Base-by-base conservation (phyloP, 2,888 invertebrate species). In the Silvanus unidentatus region DNA sequence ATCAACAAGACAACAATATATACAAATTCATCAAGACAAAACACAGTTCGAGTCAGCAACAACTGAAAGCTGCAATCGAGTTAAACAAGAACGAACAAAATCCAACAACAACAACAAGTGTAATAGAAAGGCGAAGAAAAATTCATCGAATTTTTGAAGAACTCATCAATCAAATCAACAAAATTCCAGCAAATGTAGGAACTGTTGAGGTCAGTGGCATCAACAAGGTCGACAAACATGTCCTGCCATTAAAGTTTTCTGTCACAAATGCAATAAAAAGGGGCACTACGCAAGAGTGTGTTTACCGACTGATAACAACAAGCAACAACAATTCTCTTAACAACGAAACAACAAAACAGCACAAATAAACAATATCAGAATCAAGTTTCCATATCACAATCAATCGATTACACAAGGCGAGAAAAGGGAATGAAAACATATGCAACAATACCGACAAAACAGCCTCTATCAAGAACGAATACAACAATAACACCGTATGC, bases 171-270 rank as follows among this genome's bases (percentile, higher is more conserved):
- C 36, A 35, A 35, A 22, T 5, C 11, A 22, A 22, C 22, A 22
- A 10, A 14, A 16, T 14, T 42, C 36, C 4, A 35, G 11, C 35
- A 40, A 8, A 6, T 48, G 48, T 29, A 46, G 36, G 40, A 50
- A 50, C 12, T 50, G 44, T 39, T 48, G 48, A 13, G 39, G 40
- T 13, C 8, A 40, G n/a, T 50, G 48, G 48, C 46, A 50, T 34
- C 37, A 29, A 11, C 30, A 45, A 9, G 48, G 50, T 8, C 39
- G 41, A 13, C 13, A 45, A n/a, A 30, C 42, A 16, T 50, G 50
- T 32, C 50, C 50, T 27, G 48, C 48, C n/a, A 16, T 12, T 4
- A 45, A 45, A 13, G 22, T 39, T 12, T 34, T 36, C n/a, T 44
- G 47, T 30, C 27, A 40, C 14, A 30, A 41, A 14, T 48, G 48